These are phyloP conservation scores for Choloepus hoffmanni DNA, from an alignment of 2,113 vertebrate species.

Conservation along the genomic window DNA sequence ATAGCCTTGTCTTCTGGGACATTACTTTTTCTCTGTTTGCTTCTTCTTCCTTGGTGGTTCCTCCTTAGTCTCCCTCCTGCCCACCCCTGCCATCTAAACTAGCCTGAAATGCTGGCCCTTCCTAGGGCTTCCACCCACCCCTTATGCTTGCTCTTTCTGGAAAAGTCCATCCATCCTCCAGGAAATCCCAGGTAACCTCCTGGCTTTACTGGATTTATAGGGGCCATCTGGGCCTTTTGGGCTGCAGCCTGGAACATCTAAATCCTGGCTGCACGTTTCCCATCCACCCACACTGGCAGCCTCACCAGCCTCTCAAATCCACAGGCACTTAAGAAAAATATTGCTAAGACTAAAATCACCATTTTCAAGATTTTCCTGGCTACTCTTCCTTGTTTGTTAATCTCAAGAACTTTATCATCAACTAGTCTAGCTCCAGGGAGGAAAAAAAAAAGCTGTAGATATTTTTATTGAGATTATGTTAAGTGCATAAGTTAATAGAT, in stretches of 20 bases:
- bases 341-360: rapidly evolving
- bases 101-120: background rate
- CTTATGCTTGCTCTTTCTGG: too few relatives aligned
- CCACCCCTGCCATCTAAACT: too few relatives aligned
- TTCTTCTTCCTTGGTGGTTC: background rate
- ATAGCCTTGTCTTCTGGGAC: rapidly evolving
- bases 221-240: too few relatives aligned
- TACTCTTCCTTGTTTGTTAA: background rate
- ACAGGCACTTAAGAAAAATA: background rate
- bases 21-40: background rate
- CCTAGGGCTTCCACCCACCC: background rate
- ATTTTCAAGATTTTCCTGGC: background rate
- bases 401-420: background rate
- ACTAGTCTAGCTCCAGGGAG: background rate
- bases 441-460: rapidly evolving
- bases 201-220: background rate
- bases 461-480: background rate
- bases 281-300: too few relatives aligned
- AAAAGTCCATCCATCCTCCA: background rate
- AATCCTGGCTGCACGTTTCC: rapidly evolving
- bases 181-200: background rate
- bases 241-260: rapidly evolving
- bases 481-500: background rate
- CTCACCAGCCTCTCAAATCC: too few relatives aligned
- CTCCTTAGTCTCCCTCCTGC: background rate